Conservation (phyloP, 2,888 invertebrate species). For the Octodonta nipae region DNA sequence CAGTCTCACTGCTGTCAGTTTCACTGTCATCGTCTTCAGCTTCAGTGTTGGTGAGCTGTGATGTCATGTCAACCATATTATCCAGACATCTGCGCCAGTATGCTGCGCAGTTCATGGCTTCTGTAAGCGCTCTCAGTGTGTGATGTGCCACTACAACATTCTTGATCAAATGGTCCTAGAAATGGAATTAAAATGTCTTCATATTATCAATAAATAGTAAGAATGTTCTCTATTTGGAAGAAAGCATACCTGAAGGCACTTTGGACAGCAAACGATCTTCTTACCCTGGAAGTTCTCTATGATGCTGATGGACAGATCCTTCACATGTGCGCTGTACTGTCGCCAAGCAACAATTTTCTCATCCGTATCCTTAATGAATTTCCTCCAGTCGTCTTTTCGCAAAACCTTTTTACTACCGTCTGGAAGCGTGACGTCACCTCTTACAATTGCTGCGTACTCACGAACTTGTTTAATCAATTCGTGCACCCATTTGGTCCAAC, state of each 20-base stretch:
- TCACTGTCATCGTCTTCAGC: slow-evolving; percentile 6
- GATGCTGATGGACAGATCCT: slow-evolving; percentile 27
- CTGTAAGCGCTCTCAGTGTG: slow-evolving; percentile 27
- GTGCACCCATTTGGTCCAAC: slow-evolving; percentile 31
- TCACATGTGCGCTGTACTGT: slow-evolving; percentile 29
- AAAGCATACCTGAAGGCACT: slow-evolving; percentile 23
- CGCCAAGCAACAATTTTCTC: slow-evolving; percentile 27
- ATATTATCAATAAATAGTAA: neutral
- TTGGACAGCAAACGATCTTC: slow-evolving; percentile 28
- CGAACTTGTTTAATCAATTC: slow-evolving; percentile 25
- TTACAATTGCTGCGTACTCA: slow-evolving; percentile 24
- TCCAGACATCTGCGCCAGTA: slow-evolving; percentile 31
- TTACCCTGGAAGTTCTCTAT: slow-evolving; percentile 27
- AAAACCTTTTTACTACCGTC: slow-evolving; percentile 20
- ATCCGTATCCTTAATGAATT: slow-evolving; percentile 25
- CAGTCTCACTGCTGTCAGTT: slow-evolving; percentile 3
- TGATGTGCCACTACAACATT: slow-evolving; percentile 28
- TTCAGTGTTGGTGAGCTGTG: slow-evolving; percentile 16
- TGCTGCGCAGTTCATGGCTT: slow-evolving; percentile 28
- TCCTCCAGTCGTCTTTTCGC: slow-evolving; percentile 25
- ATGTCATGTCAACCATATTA: slow-evolving; percentile 24
- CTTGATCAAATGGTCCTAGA: slow-evolving; percentile 25
- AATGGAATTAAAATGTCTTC: neutral
- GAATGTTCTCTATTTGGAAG: neutral
- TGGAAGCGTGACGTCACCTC: slow-evolving; percentile 21